These are phyloP conservation scores for Aphodius granarius DNA, from an alignment of 2,888 invertebrate genomes.

Conservation along the genomic window DNA sequence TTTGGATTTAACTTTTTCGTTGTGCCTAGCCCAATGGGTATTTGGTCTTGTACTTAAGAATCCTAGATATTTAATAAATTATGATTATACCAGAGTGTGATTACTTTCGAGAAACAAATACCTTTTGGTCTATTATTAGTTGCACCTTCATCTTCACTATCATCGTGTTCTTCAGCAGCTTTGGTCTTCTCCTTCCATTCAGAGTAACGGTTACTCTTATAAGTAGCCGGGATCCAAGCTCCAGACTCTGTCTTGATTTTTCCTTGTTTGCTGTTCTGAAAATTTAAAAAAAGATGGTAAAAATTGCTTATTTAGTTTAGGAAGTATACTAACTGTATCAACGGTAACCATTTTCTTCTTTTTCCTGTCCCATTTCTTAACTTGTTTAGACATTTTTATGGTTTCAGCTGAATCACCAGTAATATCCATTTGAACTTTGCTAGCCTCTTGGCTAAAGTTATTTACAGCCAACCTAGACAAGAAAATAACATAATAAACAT, in stretches of 20 bases:
- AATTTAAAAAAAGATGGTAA: slow-evolving; percentile 16
- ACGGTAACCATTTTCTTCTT: slow-evolving; percentile 91
- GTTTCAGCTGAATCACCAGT: slow-evolving; percentile 76
- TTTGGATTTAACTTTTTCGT: slow-evolving; percentile 69
- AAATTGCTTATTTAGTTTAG: too few relatives aligned
- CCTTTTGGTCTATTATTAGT: slow-evolving; percentile 26
- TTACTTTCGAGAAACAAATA: neutral
- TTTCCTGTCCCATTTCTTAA: slow-evolving; percentile 90
- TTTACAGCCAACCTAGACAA: slow-evolving; percentile 78
- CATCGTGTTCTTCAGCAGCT: slow-evolving; percentile 52
- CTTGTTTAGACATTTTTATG: slow-evolving; percentile 61
- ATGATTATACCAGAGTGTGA: neutral
- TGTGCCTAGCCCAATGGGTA: slow-evolving; percentile 79
- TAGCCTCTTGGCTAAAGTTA: slow-evolving; percentile 78
- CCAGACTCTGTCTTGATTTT: slow-evolving; percentile 97
- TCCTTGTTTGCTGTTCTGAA: slow-evolving; percentile 61
- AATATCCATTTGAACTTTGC: slow-evolving; percentile 79
- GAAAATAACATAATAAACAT: slow-evolving; percentile 20
- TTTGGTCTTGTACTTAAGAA: slow-evolving; percentile 55
- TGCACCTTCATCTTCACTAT: slow-evolving; percentile 53
- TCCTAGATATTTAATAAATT: slow-evolving; percentile 19
- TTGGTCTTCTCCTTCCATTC: slow-evolving; percentile 83
- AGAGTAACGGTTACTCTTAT: slow-evolving; percentile 87
- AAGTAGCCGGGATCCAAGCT: slow-evolving; percentile 89
- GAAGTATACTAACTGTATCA: slow-evolving; percentile 61